phyloP scores from a whole-genome alignment of 2,888 invertebrate species.

The Argyresthia albistria region DNA sequence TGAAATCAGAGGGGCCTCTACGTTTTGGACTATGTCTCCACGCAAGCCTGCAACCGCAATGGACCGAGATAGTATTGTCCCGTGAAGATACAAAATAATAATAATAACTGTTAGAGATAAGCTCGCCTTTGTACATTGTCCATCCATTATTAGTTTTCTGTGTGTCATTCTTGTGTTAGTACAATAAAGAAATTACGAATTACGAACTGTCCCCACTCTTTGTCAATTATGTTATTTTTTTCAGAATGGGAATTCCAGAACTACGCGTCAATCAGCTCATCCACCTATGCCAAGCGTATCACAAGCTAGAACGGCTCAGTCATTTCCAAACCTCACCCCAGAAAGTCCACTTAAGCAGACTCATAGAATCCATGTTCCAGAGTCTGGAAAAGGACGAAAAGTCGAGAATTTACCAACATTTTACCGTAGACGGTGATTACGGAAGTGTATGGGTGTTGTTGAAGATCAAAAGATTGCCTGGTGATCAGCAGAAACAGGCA shows the following conservation, averaged over 20 bases:
- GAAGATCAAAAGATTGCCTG: conserved; percentile 30
- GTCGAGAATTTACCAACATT: conserved; percentile 27
- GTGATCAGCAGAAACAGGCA: conserved; percentile 19
- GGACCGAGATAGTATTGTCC: no score
- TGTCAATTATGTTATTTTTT: background rate
- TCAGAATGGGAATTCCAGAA: conserved; percentile 6
- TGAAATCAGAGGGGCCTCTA: no score
- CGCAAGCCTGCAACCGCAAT: no score
- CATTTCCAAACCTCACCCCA: conserved; percentile 37
- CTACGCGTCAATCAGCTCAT: conserved; percentile 4
- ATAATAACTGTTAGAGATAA: no score
- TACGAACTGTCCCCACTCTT: no score
- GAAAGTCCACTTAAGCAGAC: conserved; percentile 27
- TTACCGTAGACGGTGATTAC: conserved; percentile 13
- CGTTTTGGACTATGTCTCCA: no score
- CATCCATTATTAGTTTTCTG: no score
- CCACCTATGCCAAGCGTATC: conserved; percentile 32
- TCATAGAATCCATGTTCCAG: conserved; percentile 32
- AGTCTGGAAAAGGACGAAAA: conserved; percentile 31
- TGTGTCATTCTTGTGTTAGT: no score
- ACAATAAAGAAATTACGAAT: no score
- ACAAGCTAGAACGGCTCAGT: conserved; percentile 24
- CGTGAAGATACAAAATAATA: no score
- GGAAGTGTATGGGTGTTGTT: conserved; percentile 10
- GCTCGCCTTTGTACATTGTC: no score